These are phyloP conservation scores for Pterois miles DNA, from an alignment of 2,797 vertebrate genomes.

Conservation along the genomic window DNA sequence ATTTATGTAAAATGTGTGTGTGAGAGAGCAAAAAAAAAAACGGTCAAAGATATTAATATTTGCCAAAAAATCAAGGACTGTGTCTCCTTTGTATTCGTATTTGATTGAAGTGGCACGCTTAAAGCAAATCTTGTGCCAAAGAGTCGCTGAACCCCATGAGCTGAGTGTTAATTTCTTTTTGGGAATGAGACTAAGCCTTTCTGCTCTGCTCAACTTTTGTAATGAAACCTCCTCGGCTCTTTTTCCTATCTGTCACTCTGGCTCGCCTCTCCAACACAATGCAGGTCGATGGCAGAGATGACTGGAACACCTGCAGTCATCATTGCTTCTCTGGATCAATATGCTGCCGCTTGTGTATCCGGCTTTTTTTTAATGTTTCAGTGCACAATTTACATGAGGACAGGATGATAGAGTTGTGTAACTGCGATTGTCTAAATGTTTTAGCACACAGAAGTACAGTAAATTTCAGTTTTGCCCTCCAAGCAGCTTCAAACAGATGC, in stretches of 20 bases:
- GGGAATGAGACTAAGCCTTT: conserved; percentile 39
- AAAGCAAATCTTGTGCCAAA: background rate
- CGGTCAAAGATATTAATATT: background rate
- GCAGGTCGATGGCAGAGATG: conserved; percentile 30
- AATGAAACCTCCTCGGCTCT: conserved; percentile 40
- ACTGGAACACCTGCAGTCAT: conserved; percentile 33
- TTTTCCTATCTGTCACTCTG: conserved; percentile 7
- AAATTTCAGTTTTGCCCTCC: background rate
- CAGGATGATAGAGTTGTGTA: background rate
- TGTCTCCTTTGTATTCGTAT: background rate
- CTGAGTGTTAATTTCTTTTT: conserved; percentile 40
- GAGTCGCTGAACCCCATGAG: conserved; percentile 16
- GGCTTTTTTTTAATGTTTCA: background rate
- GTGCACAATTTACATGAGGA: background rate
- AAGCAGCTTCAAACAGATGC: background rate
- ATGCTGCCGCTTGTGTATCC: background rate
- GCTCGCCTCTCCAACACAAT: conserved; percentile 8
- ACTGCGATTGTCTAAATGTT: background rate
- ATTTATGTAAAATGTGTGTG: background rate
- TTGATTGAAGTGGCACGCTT: conserved; percentile 9
- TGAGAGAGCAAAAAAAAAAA: background rate
- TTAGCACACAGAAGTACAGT: background rate
- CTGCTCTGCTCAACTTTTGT: conserved; percentile 54
- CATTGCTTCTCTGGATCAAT: conserved; percentile 28
- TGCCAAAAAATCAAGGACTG: background rate